Conservation (phyloP, 2,113 vertebrate species). For the Condylura cristata region DNA sequence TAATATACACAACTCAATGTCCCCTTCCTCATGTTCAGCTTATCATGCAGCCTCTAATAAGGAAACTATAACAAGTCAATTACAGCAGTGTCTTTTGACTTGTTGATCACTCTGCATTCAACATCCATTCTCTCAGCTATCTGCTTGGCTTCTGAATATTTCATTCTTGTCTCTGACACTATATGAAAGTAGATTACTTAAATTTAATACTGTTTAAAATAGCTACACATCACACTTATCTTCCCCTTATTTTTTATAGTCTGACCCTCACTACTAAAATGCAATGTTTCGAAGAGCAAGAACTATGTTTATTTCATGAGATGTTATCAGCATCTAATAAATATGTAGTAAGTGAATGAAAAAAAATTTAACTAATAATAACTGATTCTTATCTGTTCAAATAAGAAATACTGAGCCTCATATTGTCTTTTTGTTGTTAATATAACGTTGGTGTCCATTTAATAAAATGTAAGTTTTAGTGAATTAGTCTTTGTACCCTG, state of each 20-base stretch:
- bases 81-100: not conserved
- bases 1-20: not conserved
- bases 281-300: not conserved
- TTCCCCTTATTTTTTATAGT: not conserved
- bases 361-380: not conserved
- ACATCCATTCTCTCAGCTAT: not conserved
- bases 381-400: not conserved
- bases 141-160: not conserved
- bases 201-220: not conserved
- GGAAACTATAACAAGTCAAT: rapidly evolving
- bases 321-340: not conserved
- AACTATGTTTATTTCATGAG: not conserved
- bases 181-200: not conserved
- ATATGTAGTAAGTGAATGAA: not conserved
- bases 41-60: not conserved
- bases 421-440: not conserved
- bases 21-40: not conserved
- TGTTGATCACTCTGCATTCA: not conserved
- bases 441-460: not conserved
- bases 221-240: not conserved
- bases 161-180: not conserved
- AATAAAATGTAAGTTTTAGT: not conserved
- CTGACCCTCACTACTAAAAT: not conserved
- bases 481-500: not conserved
- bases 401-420: not conserved